phyloP scores from a whole-genome alignment of 2,888 invertebrate species.

The Platynereis dumerilii region DNA sequence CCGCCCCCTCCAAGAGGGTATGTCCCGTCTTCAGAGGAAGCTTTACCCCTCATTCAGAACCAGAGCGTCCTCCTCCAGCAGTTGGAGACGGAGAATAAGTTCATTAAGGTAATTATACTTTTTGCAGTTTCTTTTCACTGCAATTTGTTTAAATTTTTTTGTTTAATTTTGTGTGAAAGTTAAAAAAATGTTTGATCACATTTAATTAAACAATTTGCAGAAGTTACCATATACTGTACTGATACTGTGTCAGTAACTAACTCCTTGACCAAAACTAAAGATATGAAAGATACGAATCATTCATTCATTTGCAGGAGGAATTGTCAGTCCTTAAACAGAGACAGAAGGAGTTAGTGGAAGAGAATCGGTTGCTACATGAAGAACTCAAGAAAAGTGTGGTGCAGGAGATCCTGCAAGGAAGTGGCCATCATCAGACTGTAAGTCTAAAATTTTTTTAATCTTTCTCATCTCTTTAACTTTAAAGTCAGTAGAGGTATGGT shows the following conservation, averaged over 20 bases:
- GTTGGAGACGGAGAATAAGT: slow-evolving; percentile 55
- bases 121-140: too few relatives aligned
- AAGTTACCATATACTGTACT: too few relatives aligned
- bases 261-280: too few relatives aligned
- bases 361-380: slow-evolving; percentile 55
- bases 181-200: too few relatives aligned
- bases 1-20: slow-evolving; percentile 19
- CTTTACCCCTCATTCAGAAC: slow-evolving; percentile 48
- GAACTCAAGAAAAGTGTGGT: slow-evolving; percentile 53
- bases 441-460: too few relatives aligned
- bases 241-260: too few relatives aligned
- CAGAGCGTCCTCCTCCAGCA: slow-evolving; percentile 51
- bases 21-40: slow-evolving; percentile 51
- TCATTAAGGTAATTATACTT: slow-evolving; percentile 45
- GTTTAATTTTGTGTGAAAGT: too few relatives aligned
- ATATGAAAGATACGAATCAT: too few relatives aligned
- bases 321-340: slow-evolving; percentile 49
- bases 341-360: slow-evolving; percentile 50
- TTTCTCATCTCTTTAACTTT: too few relatives aligned
- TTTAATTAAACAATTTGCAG: too few relatives aligned
- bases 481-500: too few relatives aligned
- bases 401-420: slow-evolving; percentile 31
- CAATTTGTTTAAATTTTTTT: too few relatives aligned
- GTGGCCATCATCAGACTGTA: slow-evolving; percentile 11
- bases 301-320: slow-evolving; percentile 56